A percentile compares a stretch with the other conserved stretches of the same genome.
These are phyloP conservation scores for Drosophila nigrodunni DNA, from an alignment of 1,140 invertebrate species.

Conservation along the genomic window DNA sequence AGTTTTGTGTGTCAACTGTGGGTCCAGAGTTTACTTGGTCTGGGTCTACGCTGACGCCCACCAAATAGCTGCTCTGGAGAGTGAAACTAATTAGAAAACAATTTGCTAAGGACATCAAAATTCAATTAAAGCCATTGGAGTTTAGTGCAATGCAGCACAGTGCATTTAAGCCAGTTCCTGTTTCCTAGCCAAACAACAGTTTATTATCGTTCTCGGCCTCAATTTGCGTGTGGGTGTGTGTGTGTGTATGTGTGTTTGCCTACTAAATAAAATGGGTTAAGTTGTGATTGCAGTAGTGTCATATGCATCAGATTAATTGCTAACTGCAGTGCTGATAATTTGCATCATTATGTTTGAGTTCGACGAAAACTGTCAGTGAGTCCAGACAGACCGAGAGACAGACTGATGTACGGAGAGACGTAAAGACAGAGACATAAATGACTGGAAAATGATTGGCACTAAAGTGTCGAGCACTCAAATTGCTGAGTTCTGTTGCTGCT, in stretches of 20 bases:
- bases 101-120: conserved; percentile 82
- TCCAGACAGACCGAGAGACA: conserved; percentile 55
- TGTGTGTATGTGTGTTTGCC: conserved; percentile 35
- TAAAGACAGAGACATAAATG: conserved; percentile 43
- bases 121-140: conserved; percentile 81
- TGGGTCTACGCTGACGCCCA: neutral
- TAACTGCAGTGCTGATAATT: conserved; percentile 78
- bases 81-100: conserved; percentile 81
- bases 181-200: conserved; percentile 57
- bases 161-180: conserved; percentile 6
- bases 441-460: conserved; percentile 58
- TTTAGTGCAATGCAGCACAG: conserved; percentile 70
- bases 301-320: conserved; percentile 81
- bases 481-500: conserved; percentile 16
- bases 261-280: conserved; percentile 61
- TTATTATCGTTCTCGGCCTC: conserved; percentile 56
- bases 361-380: conserved; percentile 43
- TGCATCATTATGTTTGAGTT: conserved; percentile 47
- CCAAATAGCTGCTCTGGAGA: conserved; percentile 9
- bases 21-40: neutral
- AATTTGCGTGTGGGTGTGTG: conserved; percentile 31
- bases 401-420: conserved; percentile 32
- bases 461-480: conserved; percentile 33
- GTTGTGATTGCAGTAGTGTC: conserved; percentile 77
- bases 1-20: conserved; percentile 77